Conservation (phyloP, 2,888 invertebrate species). For the Lycocerus yunnanus region DNA sequence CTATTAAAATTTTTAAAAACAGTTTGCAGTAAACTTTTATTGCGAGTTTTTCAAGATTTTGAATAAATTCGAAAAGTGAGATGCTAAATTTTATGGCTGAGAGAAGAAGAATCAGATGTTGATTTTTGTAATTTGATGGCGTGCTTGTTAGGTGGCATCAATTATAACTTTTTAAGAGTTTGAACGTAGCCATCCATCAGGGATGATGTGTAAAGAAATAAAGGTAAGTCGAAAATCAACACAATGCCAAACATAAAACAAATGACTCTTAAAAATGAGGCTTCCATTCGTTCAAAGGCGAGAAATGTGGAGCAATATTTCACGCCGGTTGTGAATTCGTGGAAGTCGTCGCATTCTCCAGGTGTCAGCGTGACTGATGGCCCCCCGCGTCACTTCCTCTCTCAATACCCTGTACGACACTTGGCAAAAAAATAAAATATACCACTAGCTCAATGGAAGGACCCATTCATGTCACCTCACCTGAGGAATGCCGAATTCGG, state of each 20-base stretch:
- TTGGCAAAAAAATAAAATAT: conserved; percentile 40
- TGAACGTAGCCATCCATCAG: not conserved
- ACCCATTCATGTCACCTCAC: conserved; percentile 44
- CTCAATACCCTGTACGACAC: conserved; percentile 35
- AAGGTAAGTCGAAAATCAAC: conserved; percentile 37
- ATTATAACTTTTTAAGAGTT: conserved; percentile 1
- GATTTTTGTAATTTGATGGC: not conserved
- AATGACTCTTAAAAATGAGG: conserved; percentile 47
- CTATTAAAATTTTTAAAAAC: not conserved
- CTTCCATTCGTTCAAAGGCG: conserved; percentile 42
- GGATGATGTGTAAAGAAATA: conserved; percentile 2
- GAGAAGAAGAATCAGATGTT: not conserved
- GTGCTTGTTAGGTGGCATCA: not conserved
- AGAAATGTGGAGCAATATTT: conserved; percentile 46
- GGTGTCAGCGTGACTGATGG: conserved; percentile 55
- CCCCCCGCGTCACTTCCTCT: conserved; percentile 51
- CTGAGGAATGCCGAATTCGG: conserved; percentile 42
- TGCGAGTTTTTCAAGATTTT: not conserved
- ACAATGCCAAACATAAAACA: conserved; percentile 44
- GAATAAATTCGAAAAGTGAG: not conserved
- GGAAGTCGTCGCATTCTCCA: conserved; percentile 53
- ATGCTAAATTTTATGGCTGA: not conserved
- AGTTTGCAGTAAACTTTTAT: not conserved
- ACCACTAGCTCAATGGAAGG: conserved; percentile 42
- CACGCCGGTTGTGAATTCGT: conserved; percentile 51